Evolutionary conservation across 2,888 invertebrate species (phyloP).

Genomic region (Hoplodrina ambigua): DNA sequence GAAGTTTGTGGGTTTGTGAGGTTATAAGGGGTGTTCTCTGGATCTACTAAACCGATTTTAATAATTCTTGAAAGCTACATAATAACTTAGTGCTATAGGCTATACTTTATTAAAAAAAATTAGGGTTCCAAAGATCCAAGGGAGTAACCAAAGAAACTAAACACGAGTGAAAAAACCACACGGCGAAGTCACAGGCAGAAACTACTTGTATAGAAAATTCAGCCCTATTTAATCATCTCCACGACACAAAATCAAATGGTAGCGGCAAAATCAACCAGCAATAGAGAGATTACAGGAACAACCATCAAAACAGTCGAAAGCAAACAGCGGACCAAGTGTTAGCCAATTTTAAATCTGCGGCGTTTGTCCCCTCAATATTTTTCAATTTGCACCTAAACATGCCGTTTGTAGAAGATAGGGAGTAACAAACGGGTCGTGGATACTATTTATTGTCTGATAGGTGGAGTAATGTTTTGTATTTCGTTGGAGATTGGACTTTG

Average conservation of each 20-base stretch:
- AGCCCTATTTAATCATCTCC: not conserved
- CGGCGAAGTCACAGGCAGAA: no score
- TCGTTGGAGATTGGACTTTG: slow-evolving; percentile 1
- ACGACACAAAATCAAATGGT: slow-evolving; percentile 35
- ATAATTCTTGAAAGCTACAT: no score
- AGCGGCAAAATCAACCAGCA: slow-evolving; percentile 30
- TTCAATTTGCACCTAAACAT: slow-evolving; percentile 60
- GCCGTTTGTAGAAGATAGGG: slow-evolving; percentile 51
- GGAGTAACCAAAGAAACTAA: no score
- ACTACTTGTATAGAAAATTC: not conserved
- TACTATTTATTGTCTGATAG: slow-evolving; percentile 50
- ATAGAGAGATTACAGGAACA: slow-evolving; percentile 43
- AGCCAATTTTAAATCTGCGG: slow-evolving; percentile 48
- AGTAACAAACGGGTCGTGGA: slow-evolving; percentile 39
- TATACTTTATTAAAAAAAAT: no score
- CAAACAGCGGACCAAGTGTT: slow-evolving; percentile 9
- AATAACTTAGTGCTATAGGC: no score
- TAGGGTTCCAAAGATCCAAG: no score
- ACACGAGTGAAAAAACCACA: no score
- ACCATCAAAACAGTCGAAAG: slow-evolving; percentile 65
- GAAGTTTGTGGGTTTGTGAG: no score
- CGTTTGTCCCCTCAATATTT: slow-evolving; percentile 53
- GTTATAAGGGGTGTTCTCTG: no score
- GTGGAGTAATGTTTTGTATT: slow-evolving; percentile 36
- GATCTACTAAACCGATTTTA: no score